Evolutionary conservation across 2,113 vertebrate species (phyloP), one percentile per base, ranked within the genome.

Genomic region (Oceanites oceanicus): DNA sequence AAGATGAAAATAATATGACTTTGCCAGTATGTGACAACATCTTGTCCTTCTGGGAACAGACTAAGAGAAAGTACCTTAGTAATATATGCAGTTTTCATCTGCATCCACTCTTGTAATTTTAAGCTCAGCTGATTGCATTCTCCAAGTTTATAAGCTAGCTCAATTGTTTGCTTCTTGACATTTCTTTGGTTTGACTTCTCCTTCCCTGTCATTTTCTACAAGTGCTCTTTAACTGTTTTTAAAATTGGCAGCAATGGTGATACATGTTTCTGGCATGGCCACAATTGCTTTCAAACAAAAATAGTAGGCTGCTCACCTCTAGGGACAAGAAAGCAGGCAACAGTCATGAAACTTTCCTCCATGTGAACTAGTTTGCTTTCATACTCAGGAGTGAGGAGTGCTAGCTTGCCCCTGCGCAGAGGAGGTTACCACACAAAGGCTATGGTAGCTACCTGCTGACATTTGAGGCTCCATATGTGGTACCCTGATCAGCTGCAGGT

Each of bases 181-280:
- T 83, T 88, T 63, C 68, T 75, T 83, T 86, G 59, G 42, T 84
- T 87, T 84, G 50, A n/a, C 47, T 84, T 87, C n/a, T 94, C 20
- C 38, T 90, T 94, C 58, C 38, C 53, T 59, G 32, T 81, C 2
- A n/a, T 72, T 66, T 86, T 66, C 63, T 82, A 4, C 6, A 30
- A 66, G 5, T n/a, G 13, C 34, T 92, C n/a, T 80, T 65, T 55
- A 86, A 26, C 29, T 36, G 23, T 21, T 36, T 52, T 89, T 89
- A 42, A 67, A 88, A 30, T 50, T 50, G 50, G 76, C 52, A 76
- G 63, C n/a, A 55, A 1, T 12, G 26, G 61, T 1, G 47, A 84
- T 55, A 26, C 47, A 89, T 80, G 15, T 20, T 63, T 81, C 71
- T 81, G 73, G 47, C 68, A 47, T 0, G 16, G 61, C 59, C 73